Evolutionary conservation across 2,113 vertebrate species (phyloP).

Genomic region (Diadophis punctatus): DNA sequence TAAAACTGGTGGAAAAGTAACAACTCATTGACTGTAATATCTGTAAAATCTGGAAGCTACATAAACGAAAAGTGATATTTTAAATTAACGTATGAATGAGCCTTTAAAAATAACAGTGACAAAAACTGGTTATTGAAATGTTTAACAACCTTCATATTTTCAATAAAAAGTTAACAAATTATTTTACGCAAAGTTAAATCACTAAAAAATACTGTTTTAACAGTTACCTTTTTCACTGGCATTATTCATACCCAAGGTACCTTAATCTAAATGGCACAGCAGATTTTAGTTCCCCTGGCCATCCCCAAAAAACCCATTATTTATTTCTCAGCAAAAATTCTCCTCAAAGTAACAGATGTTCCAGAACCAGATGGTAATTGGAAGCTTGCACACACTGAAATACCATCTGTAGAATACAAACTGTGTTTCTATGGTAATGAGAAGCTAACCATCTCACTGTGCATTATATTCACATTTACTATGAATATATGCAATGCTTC

Average conservation of each 20-base stretch:
- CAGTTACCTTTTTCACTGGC: conserved; percentile 11
- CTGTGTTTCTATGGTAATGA: conserved; percentile 58
- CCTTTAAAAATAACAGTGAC: not conserved
- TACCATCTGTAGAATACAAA: conserved; percentile 50
- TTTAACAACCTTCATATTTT: not conserved
- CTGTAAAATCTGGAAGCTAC: not conserved
- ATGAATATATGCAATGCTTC: conserved; percentile 35
- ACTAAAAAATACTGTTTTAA: not conserved
- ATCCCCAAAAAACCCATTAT: conserved; percentile 45
- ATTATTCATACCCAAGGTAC: not conserved
- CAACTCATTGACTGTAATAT: not conserved
- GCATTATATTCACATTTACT: conserved; percentile 46
- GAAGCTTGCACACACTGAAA: conserved; percentile 47
- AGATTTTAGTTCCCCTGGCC: not conserved
- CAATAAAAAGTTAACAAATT: not conserved
- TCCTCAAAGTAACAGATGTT: conserved; percentile 50
- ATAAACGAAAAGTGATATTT: not conserved
- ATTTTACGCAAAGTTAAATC: not conserved
- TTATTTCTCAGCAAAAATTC: conserved; percentile 53
- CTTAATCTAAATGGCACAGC: conserved; percentile 13
- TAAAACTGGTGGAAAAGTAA: not conserved
- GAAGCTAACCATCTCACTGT: conserved; percentile 49
- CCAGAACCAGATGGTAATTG: conserved; percentile 51
- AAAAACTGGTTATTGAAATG: not conserved
- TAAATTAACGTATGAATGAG: not conserved